A percentile compares a stretch with the other conserved stretches of the same genome.
Evolutionary conservation across 1,140 invertebrate species (phyloP).

Genomic region (Papilio dardanus): DNA sequence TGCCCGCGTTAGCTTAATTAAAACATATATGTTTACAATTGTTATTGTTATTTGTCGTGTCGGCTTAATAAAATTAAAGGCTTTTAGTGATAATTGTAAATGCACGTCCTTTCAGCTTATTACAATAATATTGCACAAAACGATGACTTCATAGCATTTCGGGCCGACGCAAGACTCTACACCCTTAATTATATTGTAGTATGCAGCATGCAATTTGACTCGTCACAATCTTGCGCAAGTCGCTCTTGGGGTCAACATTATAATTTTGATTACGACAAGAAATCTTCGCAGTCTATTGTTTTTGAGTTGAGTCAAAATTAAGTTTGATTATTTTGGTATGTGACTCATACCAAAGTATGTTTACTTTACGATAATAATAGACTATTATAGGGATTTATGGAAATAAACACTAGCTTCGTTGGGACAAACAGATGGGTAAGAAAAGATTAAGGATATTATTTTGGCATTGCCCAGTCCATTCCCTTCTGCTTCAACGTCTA

Average conservation of each 20-base stretch:
- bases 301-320: slow-evolving; percentile 12
- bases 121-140: slow-evolving; percentile 10
- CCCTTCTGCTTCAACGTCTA: too few relatives aligned
- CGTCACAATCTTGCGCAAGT: slow-evolving; percentile 30
- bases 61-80: too few relatives aligned
- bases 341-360: not conserved
- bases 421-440: too few relatives aligned
- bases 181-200: slow-evolving; percentile 33
- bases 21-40: too few relatives aligned
- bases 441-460: too few relatives aligned
- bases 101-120: not conserved
- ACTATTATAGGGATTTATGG: too few relatives aligned
- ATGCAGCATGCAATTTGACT: slow-evolving; percentile 34
- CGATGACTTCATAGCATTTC: slow-evolving; percentile 17
- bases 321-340: not conserved
- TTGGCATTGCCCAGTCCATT: too few relatives aligned
- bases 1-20: too few relatives aligned
- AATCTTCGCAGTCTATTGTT: slow-evolving; percentile 16
- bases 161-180: slow-evolving; percentile 20
- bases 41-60: too few relatives aligned
- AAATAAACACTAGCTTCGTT: too few relatives aligned
- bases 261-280: slow-evolving; percentile 35
- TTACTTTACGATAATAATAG: too few relatives aligned
- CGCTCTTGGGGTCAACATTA: slow-evolving; percentile 26
- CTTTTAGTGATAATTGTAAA: too few relatives aligned